Conservation (phyloP, 2,797 vertebrate species). For the Spondyliosoma cantharus region DNA sequence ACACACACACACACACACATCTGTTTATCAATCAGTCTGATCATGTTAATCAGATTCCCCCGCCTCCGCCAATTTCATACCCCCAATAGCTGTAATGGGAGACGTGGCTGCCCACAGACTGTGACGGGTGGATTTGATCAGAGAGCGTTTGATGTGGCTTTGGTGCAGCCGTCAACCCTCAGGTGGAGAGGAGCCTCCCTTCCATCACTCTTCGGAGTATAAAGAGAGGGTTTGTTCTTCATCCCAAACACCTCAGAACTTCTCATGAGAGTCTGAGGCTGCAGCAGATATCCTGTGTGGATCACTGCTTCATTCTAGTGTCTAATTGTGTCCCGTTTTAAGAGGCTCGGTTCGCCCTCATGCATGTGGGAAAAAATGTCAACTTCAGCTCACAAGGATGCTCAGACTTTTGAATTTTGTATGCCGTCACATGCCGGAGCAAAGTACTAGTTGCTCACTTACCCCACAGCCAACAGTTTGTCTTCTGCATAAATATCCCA, state of each 20-base stretch:
- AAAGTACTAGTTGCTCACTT: slow-evolving; percentile 61
- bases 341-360: slow-evolving; percentile 14
- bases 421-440: slow-evolving; percentile 18
- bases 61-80: slow-evolving; percentile 10
- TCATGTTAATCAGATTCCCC: slow-evolving; percentile 20
- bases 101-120: slow-evolving; percentile 29
- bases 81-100: slow-evolving; percentile 13
- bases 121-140: slow-evolving; percentile 53
- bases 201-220: slow-evolving; percentile 17
- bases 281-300: slow-evolving; percentile 1
- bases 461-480: slow-evolving; percentile 58
- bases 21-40: slow-evolving; percentile 30
- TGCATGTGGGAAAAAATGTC: slow-evolving; percentile 12
- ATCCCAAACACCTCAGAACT: slow-evolving; percentile 24
- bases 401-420: slow-evolving; percentile 14
- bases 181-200: slow-evolving; percentile 15
- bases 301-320: neutral
- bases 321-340: slow-evolving; percentile 22
- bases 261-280: slow-evolving; percentile 22
- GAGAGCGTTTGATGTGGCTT: slow-evolving; percentile 39
- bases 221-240: slow-evolving; percentile 11
- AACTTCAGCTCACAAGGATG: slow-evolving; percentile 13
- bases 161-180: slow-evolving; percentile 47
- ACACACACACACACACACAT: slow-evolving; percentile 12
- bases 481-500: slow-evolving; percentile 37